A percentile compares a stretch with the other conserved stretches of the same genome.
Evolutionary conservation across 2,888 invertebrate genomes (phyloP).

Genomic region (Empis livida): DNA sequence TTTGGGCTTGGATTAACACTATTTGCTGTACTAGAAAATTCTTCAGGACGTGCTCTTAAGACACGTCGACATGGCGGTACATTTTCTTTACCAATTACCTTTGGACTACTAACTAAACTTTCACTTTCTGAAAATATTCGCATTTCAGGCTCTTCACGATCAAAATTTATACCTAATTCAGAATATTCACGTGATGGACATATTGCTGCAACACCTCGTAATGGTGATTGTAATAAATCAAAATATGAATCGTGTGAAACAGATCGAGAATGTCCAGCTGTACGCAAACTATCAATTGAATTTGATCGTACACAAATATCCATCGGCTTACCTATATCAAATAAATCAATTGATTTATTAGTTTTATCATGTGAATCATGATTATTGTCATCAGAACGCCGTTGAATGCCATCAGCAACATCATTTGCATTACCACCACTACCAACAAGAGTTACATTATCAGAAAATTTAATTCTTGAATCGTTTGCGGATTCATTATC

Average conservation of each 20-base stretch:
- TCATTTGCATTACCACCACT: no score
- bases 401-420: no score
- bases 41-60: conserved; percentile 42
- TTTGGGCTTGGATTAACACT: conserved; percentile 48
- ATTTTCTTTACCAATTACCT: conserved; percentile 33
- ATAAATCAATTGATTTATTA: conserved; percentile 32
- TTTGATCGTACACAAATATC: conserved; percentile 34
- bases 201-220: conserved; percentile 27
- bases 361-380: conserved; percentile 9
- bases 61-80: conserved; percentile 38
- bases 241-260: conserved; percentile 92
- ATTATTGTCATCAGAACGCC: no score
- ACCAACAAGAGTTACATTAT: no score
- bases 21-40: conserved; percentile 40
- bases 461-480: not conserved
- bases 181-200: conserved; percentile 53
- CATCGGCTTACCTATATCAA: conserved; percentile 31
- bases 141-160: conserved; percentile 73
- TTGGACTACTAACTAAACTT: conserved; percentile 46
- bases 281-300: conserved; percentile 36
- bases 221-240: conserved; percentile 43
- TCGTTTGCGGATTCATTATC: not conserved
- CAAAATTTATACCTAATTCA: conserved; percentile 72
- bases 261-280: conserved; percentile 44
- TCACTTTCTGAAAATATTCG: conserved; percentile 84